Percentiles rank a stretch among this genome's conserved stretches.
Conservation (phyloP, 2,888 invertebrate species). For the Bursaphelenchus okinawaensis region DNA sequence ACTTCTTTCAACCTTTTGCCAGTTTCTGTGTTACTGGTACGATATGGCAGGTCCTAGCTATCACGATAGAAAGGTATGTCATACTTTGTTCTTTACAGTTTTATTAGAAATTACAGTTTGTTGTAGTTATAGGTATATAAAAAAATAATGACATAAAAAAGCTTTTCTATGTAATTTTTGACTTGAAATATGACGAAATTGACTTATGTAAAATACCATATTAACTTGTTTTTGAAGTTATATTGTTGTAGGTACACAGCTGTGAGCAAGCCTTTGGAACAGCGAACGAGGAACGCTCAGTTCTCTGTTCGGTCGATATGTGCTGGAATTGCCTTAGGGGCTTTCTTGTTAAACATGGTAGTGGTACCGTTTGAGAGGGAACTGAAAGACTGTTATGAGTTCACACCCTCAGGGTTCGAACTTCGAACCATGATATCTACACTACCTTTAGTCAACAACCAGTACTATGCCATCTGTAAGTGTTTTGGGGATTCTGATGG, state of each 20-base stretch:
- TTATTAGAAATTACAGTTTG: background rate
- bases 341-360: constrained; percentile 46
- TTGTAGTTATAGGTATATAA: background rate
- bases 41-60: constrained; percentile 57
- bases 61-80: constrained; percentile 53
- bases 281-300: constrained; percentile 46
- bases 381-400: constrained; percentile 48
- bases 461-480: constrained; percentile 34
- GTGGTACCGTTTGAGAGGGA: constrained; percentile 50
- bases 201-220: too few relatives aligned
- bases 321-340: constrained; percentile 37
- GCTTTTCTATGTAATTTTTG: background rate
- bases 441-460: constrained; percentile 27
- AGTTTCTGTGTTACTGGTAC: constrained; percentile 54
- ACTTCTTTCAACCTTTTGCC: constrained; percentile 54
- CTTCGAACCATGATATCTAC: background rate
- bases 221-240: background rate
- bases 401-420: constrained; percentile 26
- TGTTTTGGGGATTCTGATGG: constrained; percentile 3
- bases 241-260: constrained; percentile 43
- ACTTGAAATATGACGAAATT: background rate
- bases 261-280: constrained; percentile 52
- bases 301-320: constrained; percentile 50
- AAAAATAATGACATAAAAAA: background rate
- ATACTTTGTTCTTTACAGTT: background rate